Base-by-base conservation (phyloP, 2,113 vertebrate species). In the Guaruba guarouba region DNA sequence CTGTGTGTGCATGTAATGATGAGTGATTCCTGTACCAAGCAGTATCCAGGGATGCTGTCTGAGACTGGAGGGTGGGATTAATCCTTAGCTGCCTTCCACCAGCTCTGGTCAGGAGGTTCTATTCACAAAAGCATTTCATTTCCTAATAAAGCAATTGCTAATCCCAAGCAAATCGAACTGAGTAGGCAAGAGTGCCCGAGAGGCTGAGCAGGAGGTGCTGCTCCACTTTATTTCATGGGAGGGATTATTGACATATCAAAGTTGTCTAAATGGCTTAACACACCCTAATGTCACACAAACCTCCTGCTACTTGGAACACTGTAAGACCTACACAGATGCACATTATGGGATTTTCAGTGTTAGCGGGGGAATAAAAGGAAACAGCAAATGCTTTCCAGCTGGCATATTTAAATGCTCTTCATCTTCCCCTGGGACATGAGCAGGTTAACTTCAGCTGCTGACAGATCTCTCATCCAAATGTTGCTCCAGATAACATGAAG, bases 371-470 rank as follows among this genome's bases (percentile, higher is more conserved):
- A 70, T 33, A 80, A 94, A 97, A 95, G 80, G 86, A 84, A 96
- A 80, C 83, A 73, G 62, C 84, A 93, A 93, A 61, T 78, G 90
- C 91, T 90, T 93, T 96, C 90, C 97, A 97, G 97, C 94, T 97
- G 96, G 87, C 75, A 13, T n/a, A 33, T 79, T 79, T 54, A 73
- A 96, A 87, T 71, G 81, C 74, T 95, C 93, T 94, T 90, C 78
- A 37, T 92, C 91, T 87, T 96, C 92, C 74, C 67, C 57, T 76
- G 93, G 96, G 90, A 89, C 77, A 54, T 80, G 92, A 46, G 74
- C 93, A 96, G 96, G 97, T 95, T 95, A 81, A 94, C 93, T 94
- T 93, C 88, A 78, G 81, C 59, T 84, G 92, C 92, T 75, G 94
- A 96, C 95, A 93, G 49, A 93, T 82, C 68, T 75, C 88, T 94